These are phyloP conservation scores for Conomelus anceps DNA, from an alignment of 2,888 invertebrate genomes.

Conservation along the genomic window DNA sequence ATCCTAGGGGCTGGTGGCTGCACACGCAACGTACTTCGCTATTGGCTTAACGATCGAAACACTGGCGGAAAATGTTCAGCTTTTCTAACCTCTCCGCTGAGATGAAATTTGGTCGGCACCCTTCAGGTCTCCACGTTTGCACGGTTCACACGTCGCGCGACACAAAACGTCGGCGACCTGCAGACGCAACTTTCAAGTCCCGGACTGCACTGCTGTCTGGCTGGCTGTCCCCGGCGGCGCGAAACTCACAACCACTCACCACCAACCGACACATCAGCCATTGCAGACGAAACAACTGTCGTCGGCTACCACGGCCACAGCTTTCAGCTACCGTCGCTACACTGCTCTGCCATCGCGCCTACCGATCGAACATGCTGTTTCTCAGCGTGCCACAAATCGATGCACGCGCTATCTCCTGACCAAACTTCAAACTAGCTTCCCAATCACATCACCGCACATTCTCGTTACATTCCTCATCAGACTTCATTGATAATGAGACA, in stretches of 20 bases:
- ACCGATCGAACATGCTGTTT: slow-evolving; percentile 19
- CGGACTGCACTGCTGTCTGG: too few relatives aligned
- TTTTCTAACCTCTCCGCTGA: background rate
- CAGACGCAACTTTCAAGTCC: too few relatives aligned
- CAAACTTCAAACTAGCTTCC: background rate
- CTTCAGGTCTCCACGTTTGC: background rate
- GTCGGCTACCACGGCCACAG: background rate
- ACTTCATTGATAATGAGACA: too few relatives aligned
- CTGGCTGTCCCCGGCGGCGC: background rate
- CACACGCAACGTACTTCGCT: too few relatives aligned
- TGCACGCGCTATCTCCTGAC: background rate
- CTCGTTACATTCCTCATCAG: background rate
- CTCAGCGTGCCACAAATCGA: background rate
- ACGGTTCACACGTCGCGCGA: background rate
- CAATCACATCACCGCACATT: background rate
- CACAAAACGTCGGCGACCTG: background rate
- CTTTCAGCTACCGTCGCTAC: slow-evolving; percentile 1
- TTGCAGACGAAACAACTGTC: background rate
- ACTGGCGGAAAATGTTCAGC: background rate
- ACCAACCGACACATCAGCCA: background rate
- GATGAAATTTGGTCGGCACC: background rate
- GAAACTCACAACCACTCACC: background rate
- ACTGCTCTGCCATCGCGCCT: background rate
- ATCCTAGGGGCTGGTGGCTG: background rate
- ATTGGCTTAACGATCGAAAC: background rate